phyloP scores from a whole-genome alignment of 2,888 invertebrate species.

The Parelbella ahira region DNA sequence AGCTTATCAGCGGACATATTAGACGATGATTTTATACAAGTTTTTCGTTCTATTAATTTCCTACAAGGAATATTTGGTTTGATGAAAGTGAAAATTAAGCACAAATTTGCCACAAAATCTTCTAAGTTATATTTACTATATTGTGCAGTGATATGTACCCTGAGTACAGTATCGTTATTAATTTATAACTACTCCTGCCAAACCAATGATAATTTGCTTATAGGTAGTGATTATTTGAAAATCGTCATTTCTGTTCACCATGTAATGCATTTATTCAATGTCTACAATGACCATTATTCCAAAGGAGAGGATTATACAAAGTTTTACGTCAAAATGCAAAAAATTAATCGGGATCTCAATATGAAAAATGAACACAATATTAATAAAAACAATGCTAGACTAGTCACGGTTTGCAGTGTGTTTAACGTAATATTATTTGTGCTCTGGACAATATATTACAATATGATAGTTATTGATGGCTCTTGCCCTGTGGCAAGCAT shows the following conservation, averaged over 20 bases:
- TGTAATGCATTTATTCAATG: constrained; percentile 1
- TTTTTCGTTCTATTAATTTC: constrained; percentile 45
- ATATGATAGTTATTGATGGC: constrained; percentile 33
- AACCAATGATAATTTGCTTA: too few species aligned
- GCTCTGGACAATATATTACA: constrained; percentile 34
- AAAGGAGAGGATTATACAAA: constrained; percentile 34
- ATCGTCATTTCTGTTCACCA: too few species aligned
- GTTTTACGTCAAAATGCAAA: constrained; percentile 56
- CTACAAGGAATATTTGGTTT: constrained; percentile 43
- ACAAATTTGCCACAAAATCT: constrained; percentile 46
- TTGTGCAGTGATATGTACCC: constrained; percentile 38
- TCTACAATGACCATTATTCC: constrained; percentile 16
- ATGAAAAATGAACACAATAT: constrained; percentile 39
- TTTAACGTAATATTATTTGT: constrained; percentile 21
- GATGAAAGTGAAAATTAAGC: constrained; percentile 45
- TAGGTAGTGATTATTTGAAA: too few species aligned
- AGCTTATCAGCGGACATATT: constrained; percentile 46
- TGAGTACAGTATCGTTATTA: constrained; percentile 34
- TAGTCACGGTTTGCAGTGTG: constrained; percentile 23
- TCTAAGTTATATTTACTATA: constrained; percentile 41
- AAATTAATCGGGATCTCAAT: constrained; percentile 46
- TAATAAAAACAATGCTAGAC: constrained; percentile 36
- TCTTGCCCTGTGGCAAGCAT: constrained; percentile 34
- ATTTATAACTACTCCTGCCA: too few species aligned
- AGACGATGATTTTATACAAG: constrained; percentile 47